Base-by-base conservation (phyloP, 23 tunicate genomes). In the Clavelina lepadiformis region DNA sequence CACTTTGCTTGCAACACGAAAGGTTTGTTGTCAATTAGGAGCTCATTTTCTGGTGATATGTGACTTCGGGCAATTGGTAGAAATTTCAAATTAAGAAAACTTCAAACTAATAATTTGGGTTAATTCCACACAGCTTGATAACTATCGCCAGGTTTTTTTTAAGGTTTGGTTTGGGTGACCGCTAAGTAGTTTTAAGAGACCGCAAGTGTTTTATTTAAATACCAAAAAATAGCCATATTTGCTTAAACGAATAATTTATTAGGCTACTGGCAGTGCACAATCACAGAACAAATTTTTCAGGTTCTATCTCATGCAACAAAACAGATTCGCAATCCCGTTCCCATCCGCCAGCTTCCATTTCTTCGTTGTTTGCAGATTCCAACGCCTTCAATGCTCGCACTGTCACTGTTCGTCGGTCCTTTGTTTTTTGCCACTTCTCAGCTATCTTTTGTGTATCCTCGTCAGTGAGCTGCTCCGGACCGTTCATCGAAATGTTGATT, bases 371-470 rank as follows among this genome's bases (percentile, higher is more conserved):
- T 65, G 71, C 71, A 65, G 71, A 65, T 65, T 65, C 71, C 71
- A 65, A 22, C 71, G 15, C 63, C 63, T 65, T 65, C 63, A 46
- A 65, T 26, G 63, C 71, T 65, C 29, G 71, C 56, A 15, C 63
- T 65, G 71, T 65, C 63, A 65, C 67, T 65, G n/a, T 22, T 45
- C 63, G 64, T 65, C 63, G 71, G 26, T 41, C 30, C 71, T 65
- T 65, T 65, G 71, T 65, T 65, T 65, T 65, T 65, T 65, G 71
- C 64, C 71, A 65, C 63, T 65, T 65, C 30, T 46, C 71, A 65
- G 28, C 71, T 65, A 65, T 45, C 26, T 22, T 27, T 65, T 65
- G 71, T 27, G 64, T 61, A 65, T 65, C 63, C 30, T 65, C 28
- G 30, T 65, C 71, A 65, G 71, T 65, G 30, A 65, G 63, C 71